Conservation (phyloP, 2,113 vertebrate species). For the Leucopternis melanops region DNA sequence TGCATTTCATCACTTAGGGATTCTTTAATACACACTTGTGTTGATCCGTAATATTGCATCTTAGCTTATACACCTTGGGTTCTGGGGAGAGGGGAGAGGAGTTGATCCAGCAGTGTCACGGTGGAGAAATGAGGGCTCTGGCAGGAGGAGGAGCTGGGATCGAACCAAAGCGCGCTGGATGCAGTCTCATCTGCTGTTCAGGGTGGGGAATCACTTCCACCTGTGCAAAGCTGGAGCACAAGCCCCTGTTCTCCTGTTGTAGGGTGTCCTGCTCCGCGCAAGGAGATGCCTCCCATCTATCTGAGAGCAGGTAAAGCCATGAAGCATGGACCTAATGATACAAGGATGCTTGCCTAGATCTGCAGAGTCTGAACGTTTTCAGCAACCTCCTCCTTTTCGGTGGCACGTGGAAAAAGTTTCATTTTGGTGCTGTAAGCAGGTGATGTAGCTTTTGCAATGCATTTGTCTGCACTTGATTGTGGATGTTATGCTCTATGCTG, state of each 20-base stretch:
- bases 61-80: not conserved
- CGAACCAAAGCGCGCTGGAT: rapidly evolving
- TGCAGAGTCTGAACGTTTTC: not conserved
- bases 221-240: not conserved
- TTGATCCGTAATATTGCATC: not conserved
- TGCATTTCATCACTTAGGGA: not conserved
- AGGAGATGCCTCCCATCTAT: not conserved
- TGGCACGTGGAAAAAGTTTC: rapidly evolving
- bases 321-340: not conserved
- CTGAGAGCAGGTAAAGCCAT: not conserved
- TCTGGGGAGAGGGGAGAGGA: not conserved
- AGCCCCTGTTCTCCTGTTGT: not conserved
- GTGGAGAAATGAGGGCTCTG: not conserved
- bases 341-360: not conserved
- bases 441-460: not conserved
- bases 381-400: not conserved
- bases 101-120: too few relatives aligned
- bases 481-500: not conserved
- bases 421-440: not conserved
- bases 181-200: not conserved
- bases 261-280: not conserved
- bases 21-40: not conserved
- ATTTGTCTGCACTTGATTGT: not conserved
- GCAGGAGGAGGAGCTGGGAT: not conserved
- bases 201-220: not conserved